Evolutionary conservation across 2,797 vertebrate species (phyloP), one percentile per base, ranked within the genome.

Genomic region (Argya squamiceps): DNA sequence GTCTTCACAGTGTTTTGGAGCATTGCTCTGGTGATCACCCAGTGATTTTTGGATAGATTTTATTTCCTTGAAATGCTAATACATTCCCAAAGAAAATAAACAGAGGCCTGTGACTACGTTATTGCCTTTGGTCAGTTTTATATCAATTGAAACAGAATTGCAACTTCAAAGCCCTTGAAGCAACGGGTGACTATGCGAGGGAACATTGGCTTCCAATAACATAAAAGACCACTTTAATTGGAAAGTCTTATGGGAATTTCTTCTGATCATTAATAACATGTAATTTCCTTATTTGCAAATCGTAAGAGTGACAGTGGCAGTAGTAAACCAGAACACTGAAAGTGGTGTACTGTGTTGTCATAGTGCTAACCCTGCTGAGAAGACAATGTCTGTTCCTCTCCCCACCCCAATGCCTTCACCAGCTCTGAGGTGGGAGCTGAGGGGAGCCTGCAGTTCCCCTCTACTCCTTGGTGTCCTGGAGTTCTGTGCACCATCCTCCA

Each of bases 251-350:
- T 8, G 78, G 63, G 44, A 84, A 71, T 49, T 94, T 89, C 83
- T 92, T 82, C 69, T 91, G 69, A 89, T 77, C 84, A 60, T 94
- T 95, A 87, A 73, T 84, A 89, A 36, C 37, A 58, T 43, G 79
- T 19, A 70, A 74, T 70, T 89, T 89, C 67, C 68, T 58, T 92
- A 64, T 88, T 91, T 97, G 24, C 60, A 96, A 91, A 91, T 93
- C 8, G 0, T 29, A 88, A 84, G 52, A 87, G 89, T 29, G 36
- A 34, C 77, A 70, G 67, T 52, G 62, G 82, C 65, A 58, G 69
- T 4, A 93, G 71, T 41, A 77, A 88, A 91, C 59, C 16, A 14
- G 84, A 95, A 84, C 77, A 88, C 10, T 90, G 77, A 39, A 91
- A 70, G 34, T 11, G 2, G 62, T 12, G 4, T n/a, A n/a, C 78